phyloP scores from a whole-genome alignment of 37 sponge, comb jelly and placozoan genomes.

The Mnemiopsis leidyi region DNA sequence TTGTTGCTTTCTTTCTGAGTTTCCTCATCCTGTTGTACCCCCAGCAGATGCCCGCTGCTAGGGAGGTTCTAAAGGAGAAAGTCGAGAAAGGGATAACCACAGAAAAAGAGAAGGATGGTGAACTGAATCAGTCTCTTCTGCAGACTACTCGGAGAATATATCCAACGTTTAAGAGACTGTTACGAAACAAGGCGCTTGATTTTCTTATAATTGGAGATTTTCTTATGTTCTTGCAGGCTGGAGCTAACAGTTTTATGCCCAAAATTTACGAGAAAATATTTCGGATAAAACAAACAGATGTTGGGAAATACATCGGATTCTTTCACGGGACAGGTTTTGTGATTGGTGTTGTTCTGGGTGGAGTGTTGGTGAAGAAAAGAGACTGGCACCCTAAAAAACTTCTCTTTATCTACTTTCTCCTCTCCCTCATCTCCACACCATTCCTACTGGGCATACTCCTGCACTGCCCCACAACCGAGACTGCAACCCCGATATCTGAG shows the following conservation, averaged over 20 bases:
- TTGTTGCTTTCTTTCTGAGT: background rate
- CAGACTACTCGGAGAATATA: background rate
- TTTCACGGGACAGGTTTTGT: background rate
- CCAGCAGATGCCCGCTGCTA: conserved; percentile 52
- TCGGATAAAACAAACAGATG: conserved; percentile 21
- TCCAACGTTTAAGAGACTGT: background rate
- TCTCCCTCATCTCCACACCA: background rate
- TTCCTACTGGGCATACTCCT: background rate
- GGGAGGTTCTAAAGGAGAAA: background rate
- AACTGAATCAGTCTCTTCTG: background rate
- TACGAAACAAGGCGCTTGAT: background rate
- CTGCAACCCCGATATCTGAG: background rate
- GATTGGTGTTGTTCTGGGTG: background rate
- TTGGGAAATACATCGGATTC: background rate
- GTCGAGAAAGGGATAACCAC: conserved; percentile 18
- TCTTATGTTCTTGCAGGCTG: background rate
- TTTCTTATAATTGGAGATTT: background rate
- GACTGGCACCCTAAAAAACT: conserved; percentile 6
- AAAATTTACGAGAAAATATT: background rate
- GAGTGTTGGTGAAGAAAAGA: background rate
- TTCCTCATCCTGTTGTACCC: conserved; percentile 25
- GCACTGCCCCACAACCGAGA: background rate
- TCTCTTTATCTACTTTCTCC: background rate
- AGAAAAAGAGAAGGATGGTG: background rate
- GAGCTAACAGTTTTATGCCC: background rate